These are phyloP conservation scores for Melanerpes aurifrons DNA, from an alignment of 2,113 vertebrate genomes.

Conservation along the genomic window DNA sequence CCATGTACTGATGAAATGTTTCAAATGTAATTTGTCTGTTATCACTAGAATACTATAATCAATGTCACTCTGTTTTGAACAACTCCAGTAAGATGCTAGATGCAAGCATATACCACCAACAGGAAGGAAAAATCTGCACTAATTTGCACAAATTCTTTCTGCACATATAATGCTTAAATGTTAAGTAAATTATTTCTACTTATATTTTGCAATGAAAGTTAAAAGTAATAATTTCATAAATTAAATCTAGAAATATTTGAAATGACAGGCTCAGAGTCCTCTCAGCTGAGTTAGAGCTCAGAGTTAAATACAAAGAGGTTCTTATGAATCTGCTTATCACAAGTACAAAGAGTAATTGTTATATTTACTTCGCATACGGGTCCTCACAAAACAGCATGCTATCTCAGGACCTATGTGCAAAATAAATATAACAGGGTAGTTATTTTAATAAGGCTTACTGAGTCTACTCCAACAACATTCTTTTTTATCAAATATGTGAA, in stretches of 20 bases:
- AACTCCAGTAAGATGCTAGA: not conserved
- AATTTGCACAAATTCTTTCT: not conserved
- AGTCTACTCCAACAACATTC: not conserved
- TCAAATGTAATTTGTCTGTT: not conserved
- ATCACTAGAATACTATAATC: not conserved
- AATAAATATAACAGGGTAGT: not conserved
- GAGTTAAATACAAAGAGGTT: conserved; percentile 5
- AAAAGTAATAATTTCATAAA: not conserved
- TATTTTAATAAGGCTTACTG: not conserved
- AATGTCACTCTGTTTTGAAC: not conserved
- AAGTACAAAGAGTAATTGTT: conserved; percentile 24
- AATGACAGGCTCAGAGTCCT: not conserved
- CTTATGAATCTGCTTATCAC: conserved; percentile 31
- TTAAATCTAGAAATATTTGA: not conserved
- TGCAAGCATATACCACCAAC: not conserved
- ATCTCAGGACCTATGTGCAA: not conserved
- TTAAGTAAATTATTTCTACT: not conserved
- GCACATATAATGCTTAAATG: not conserved
- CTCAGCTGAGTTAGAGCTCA: not conserved
- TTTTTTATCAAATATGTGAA: conserved; percentile 8
- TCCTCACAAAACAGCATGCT: not conserved
- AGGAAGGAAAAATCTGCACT: not conserved
- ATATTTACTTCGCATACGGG: not conserved
- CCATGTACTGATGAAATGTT: not conserved
- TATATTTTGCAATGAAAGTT: not conserved